phyloP scores from a whole-genome alignment of 2,113 vertebrate species.

The Hippolais icterina region DNA sequence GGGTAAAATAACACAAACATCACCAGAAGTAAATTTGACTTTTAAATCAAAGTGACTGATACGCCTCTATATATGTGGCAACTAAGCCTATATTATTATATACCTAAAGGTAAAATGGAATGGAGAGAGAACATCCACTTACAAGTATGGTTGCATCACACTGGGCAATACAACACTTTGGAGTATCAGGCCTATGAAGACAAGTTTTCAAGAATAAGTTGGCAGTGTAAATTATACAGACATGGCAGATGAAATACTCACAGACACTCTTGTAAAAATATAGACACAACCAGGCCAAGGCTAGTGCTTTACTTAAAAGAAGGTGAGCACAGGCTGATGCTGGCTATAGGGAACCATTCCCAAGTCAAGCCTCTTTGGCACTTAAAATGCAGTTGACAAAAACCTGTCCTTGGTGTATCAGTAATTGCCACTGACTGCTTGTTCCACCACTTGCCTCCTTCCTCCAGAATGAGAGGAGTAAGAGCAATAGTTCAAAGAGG shows the following conservation, averaged over 20 bases:
- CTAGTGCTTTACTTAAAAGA: background rate
- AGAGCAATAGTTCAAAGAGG: background rate
- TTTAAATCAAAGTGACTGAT: background rate
- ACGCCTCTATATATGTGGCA: background rate
- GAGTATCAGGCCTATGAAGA: background rate
- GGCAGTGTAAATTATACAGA: background rate
- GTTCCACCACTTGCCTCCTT: background rate
- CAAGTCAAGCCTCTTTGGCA: background rate
- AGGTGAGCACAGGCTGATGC: accelerated
- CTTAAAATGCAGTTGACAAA: background rate
- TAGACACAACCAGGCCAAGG: background rate
- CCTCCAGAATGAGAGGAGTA: background rate
- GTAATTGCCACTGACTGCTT: background rate
- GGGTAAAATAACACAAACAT: background rate
- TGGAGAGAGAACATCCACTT: background rate
- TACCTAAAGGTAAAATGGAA: background rate
- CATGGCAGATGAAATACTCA: background rate
- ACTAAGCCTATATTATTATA: background rate
- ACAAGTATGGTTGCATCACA: background rate
- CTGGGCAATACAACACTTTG: background rate
- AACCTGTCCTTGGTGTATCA: background rate
- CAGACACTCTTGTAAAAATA: background rate
- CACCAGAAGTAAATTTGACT: background rate
- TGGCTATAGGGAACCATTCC: background rate
- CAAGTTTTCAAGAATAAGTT: background rate